phyloP scores from a whole-genome alignment of 1,140 invertebrate genomes.

The Leptonema lineaticorne region DNA sequence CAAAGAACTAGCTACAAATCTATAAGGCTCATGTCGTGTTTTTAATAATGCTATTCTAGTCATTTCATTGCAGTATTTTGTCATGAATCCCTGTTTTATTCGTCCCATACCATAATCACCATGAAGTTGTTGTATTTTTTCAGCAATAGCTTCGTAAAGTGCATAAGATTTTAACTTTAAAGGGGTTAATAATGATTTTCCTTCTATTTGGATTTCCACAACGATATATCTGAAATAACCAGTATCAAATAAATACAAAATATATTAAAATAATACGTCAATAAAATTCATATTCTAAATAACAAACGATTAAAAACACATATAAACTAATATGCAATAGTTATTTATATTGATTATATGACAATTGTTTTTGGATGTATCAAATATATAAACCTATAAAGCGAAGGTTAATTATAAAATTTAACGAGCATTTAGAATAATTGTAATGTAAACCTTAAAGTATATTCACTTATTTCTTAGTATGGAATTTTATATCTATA shows the following conservation, averaged over 20 bases:
- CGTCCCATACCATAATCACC: constrained; percentile 72
- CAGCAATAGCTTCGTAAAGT: constrained; percentile 60
- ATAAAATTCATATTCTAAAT: too few relatives aligned
- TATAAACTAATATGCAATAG: too few relatives aligned
- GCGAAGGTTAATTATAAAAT: too few relatives aligned
- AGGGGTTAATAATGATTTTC: constrained; percentile 51
- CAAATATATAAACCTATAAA: too few relatives aligned
- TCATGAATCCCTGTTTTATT: constrained; percentile 67
- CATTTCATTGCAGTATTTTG: constrained; percentile 75
- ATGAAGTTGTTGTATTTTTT: constrained; percentile 67
- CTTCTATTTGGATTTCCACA: constrained; percentile 57
- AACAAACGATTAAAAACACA: too few relatives aligned
- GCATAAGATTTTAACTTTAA: constrained; percentile 59
- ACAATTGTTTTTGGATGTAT: too few relatives aligned
- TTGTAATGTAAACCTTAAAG: too few relatives aligned
- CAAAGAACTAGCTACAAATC: constrained; percentile 65
- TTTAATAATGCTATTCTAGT: constrained; percentile 72
- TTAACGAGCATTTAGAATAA: too few relatives aligned
- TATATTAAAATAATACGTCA: background rate
- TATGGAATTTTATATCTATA: too few relatives aligned
- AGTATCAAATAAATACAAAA: background rate
- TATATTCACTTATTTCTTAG: too few relatives aligned
- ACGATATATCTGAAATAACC: constrained; percentile 64
- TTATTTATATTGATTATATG: too few relatives aligned
- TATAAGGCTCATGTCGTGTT: constrained; percentile 70